phyloP scores from a whole-genome alignment of 2,113 vertebrate genomes.

The Grantiella picta region DNA sequence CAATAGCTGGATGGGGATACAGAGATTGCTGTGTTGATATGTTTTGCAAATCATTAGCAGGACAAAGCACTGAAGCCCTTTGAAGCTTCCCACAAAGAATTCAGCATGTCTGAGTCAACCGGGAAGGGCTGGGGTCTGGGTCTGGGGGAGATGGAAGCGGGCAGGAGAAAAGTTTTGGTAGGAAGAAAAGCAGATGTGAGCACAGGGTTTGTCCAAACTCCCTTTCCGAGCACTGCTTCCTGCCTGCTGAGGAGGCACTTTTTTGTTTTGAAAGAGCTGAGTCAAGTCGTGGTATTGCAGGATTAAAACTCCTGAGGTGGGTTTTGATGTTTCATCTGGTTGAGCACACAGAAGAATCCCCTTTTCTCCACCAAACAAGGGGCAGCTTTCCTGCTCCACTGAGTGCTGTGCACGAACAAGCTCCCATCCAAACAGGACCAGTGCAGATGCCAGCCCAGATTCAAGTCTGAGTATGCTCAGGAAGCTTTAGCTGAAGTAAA shows the following conservation, averaged over 20 bases:
- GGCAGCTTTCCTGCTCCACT: background rate
- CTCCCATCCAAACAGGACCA: background rate
- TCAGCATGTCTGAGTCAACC: background rate
- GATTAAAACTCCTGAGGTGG: background rate
- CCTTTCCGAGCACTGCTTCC: background rate
- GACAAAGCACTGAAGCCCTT: background rate
- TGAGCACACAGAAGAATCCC: background rate
- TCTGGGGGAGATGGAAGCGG: background rate
- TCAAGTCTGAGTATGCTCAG: background rate
- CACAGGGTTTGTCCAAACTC: background rate
- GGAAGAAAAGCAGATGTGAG: background rate
- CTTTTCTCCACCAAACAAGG: background rate
- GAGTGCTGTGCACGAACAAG: background rate
- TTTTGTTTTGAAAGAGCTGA: background rate
- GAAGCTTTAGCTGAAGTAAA: background rate
- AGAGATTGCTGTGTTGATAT: background rate
- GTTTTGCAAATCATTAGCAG: background rate
- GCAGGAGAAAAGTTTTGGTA: background rate
- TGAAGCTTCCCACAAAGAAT: background rate
- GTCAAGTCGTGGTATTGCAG: background rate
- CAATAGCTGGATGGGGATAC: background rate
- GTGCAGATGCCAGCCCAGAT: background rate
- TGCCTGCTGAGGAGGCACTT: background rate
- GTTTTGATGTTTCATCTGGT: background rate
- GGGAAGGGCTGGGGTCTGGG: background rate